phyloP scores from a whole-genome alignment of 2,888 invertebrate species.

The Hipparchia sbordonii region DNA sequence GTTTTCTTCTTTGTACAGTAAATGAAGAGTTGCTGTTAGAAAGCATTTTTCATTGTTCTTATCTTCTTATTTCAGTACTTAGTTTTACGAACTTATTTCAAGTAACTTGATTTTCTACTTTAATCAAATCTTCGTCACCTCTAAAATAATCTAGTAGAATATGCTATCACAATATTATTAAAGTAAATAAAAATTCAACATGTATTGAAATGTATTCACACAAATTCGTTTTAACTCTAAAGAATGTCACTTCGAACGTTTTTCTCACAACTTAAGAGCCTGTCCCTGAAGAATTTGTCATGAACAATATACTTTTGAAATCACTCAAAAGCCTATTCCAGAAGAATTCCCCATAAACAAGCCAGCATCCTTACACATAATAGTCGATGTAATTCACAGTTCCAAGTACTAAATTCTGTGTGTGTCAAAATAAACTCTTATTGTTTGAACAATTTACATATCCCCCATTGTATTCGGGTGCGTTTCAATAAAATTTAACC shows the following conservation, averaged over 20 bases:
- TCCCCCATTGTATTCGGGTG: constrained; percentile 67
- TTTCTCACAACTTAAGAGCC: background rate
- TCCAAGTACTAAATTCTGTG: constrained; percentile 23
- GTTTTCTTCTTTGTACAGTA: too few species aligned
- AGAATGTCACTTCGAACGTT: background rate
- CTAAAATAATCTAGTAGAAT: too few species aligned
- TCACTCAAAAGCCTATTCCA: constrained; percentile 21
- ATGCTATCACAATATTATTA: background rate
- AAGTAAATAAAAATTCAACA: background rate
- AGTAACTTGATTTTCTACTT: background rate
- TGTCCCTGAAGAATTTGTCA: constrained; percentile 6
- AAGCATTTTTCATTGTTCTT: background rate
- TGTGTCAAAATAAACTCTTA: constrained; percentile 28
- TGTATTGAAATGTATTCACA: background rate
- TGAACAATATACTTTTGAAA: constrained; percentile 15
- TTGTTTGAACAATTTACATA: constrained; percentile 65
- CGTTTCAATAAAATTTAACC: constrained; percentile 79
- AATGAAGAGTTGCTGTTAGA: background rate
- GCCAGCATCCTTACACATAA: constrained; percentile 25
- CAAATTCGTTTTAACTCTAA: background rate
- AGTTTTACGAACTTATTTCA: too few species aligned
- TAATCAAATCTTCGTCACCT: background rate
- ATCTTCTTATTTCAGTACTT: too few species aligned
- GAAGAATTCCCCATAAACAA: constrained; percentile 24
- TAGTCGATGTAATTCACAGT: constrained; percentile 28